Evolutionary conservation across 2,797 vertebrate genomes (phyloP).

Genomic region (Lophius americanus): DNA sequence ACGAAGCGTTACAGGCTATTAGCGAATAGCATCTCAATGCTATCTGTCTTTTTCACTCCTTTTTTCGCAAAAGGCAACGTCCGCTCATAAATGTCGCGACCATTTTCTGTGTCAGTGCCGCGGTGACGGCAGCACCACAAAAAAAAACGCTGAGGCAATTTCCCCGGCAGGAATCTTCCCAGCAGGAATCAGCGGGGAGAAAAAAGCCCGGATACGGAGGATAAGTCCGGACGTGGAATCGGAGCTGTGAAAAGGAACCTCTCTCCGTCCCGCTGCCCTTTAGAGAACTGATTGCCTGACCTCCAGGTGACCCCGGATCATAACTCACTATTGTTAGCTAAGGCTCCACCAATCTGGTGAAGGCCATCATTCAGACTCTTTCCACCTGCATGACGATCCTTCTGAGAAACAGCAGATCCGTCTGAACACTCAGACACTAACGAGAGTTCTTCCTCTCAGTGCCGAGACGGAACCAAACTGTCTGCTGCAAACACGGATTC

Average conservation of each 20-base stretch:
- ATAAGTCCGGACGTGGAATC: conserved; percentile 24
- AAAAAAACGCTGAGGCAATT: conserved; percentile 26
- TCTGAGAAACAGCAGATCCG: conserved; percentile 19
- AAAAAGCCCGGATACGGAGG: conserved; percentile 21
- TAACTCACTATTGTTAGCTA: conserved; percentile 39
- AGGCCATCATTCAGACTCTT: conserved; percentile 15
- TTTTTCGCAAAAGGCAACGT: not conserved
- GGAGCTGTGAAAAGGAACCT: conserved; percentile 1
- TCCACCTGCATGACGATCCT: conserved; percentile 35
- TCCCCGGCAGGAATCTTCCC: conserved; percentile 30
- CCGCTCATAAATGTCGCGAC: conserved; percentile 9
- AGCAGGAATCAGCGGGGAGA: conserved; percentile 25
- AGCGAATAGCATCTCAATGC: not conserved
- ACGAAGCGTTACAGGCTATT: not conserved
- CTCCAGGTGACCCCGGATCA: conserved; percentile 22
- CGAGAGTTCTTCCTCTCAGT: too few species aligned
- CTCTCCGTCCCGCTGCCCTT: conserved; percentile 14
- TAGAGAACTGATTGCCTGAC: conserved; percentile 48
- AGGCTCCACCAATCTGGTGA: conserved; percentile 8
- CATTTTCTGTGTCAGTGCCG: conserved; percentile 21
- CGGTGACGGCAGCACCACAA: conserved; percentile 4
- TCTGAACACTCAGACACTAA: not conserved
- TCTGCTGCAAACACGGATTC: too few species aligned
- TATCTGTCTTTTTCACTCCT: not conserved
- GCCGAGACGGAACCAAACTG: too few species aligned